Percentiles rank a stretch among this genome's conserved stretches.
Conservation (phyloP, 2,113 vertebrate genomes). For the Tetraodon nigroviridis region DNA sequence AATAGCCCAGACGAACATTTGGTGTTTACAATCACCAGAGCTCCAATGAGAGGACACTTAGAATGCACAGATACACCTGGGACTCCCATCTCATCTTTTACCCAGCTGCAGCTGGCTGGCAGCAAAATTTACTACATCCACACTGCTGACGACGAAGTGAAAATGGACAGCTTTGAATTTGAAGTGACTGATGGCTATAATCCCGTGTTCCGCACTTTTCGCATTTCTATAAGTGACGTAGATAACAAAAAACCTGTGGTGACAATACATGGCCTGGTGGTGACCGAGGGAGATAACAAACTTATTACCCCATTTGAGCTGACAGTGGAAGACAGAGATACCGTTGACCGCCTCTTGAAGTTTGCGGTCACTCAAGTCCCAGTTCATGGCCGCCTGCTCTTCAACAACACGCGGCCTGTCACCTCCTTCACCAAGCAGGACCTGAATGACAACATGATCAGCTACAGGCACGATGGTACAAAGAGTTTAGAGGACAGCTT, state of each 20-base stretch:
- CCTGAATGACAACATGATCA: slow-evolving; percentile 92
- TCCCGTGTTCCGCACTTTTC: slow-evolving; percentile 92
- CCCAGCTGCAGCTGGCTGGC: slow-evolving; percentile 90
- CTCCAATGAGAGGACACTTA: slow-evolving; percentile 86
- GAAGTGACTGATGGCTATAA: slow-evolving; percentile 94
- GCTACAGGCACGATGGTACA: slow-evolving; percentile 88
- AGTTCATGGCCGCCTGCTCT: slow-evolving; percentile 84
- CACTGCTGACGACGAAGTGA: slow-evolving; percentile 90
- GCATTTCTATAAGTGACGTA: slow-evolving; percentile 89
- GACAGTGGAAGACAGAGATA: slow-evolving; percentile 90
- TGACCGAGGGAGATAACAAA: slow-evolving; percentile 84
- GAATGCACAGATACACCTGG: slow-evolving; percentile 88
- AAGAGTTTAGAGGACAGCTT: slow-evolving; percentile 87
- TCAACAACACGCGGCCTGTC: slow-evolving; percentile 79
- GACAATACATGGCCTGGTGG: slow-evolving; percentile 80
- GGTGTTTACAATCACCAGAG: slow-evolving; percentile 89
- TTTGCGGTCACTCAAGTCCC: slow-evolving; percentile 88
- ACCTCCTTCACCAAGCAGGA: slow-evolving; percentile 89
- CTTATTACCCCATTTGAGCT: slow-evolving; percentile 95
- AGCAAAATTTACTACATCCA: slow-evolving; percentile 95
- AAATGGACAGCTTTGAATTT: slow-evolving; percentile 97
- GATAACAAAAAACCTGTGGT: slow-evolving; percentile 96
- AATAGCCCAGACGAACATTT: slow-evolving; percentile 95
- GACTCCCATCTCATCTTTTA: slow-evolving; percentile 85
- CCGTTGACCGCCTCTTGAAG: slow-evolving; percentile 77